Base-by-base conservation (phyloP, 2,797 vertebrate species). In the Peromyscus melanophrys region DNA sequence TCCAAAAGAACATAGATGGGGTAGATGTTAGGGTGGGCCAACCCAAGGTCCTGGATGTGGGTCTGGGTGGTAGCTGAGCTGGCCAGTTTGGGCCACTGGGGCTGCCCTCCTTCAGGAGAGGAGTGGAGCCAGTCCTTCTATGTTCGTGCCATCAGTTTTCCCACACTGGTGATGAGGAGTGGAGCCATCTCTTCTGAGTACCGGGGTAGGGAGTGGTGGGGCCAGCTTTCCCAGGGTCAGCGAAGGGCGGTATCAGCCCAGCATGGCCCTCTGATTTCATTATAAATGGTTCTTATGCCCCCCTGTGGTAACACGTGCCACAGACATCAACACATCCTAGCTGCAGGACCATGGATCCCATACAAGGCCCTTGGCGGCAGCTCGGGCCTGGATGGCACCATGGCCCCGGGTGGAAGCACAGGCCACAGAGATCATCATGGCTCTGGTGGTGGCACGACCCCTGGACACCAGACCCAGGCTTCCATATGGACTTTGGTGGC, bases 181-280 rank as follows among this genome's bases (percentile, higher is more conserved):
- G 34, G 2, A 34, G 67, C 16, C 34, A 69, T n/a, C 67, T 69
- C 67, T 69, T 69, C 34, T 8, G 14, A 69, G 67, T n/a, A 17
- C 7, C 0, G 16, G 6, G 7, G 2, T 69, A 19, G 0, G 6
- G 31, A 7, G 34, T n/a, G 6, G 16, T 69, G 16, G 34, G 4
- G 2, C 11, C 67, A 69, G 34, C 13, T 69, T 17, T 69, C 31
- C 14, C 14, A 8, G 34, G 34, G 34, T 69, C 31, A 69, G 31
- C 65, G 16, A 59, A 59, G 21, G 19, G 19, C 6, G 2, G 65
- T n/a, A 69, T 69, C 65, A 69, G 34, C 14, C 16, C 14, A 69
- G 34, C 67, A n/a, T 34, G 67, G 67, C 31, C n/a, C 16, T n/a
- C 67, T n/a, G 34, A 16, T 69, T 69, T 69, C 34, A n/a, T 69